These are phyloP conservation scores for Momotus momota DNA, from an alignment of 2,797 vertebrate genomes.

Conservation along the genomic window DNA sequence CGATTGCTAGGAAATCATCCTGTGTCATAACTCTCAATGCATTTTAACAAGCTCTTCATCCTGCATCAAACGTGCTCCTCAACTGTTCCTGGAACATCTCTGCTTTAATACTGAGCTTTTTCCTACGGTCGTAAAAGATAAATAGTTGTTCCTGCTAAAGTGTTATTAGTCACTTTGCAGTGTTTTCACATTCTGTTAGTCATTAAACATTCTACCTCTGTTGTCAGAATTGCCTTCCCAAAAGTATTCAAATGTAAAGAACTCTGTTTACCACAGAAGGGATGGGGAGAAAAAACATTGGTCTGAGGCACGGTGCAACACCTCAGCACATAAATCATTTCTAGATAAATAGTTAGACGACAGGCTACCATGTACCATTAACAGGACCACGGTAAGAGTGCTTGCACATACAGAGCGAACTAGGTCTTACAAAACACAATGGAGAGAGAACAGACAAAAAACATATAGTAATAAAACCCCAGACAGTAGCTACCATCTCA, in stretches of 20 bases:
- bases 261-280: background rate
- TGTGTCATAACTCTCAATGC: background rate
- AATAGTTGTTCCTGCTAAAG: background rate
- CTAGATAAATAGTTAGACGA: background rate
- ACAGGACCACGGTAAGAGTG: fast-evolving
- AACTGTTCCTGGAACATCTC: background rate
- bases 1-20: background rate
- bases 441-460: background rate
- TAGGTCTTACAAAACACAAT: background rate
- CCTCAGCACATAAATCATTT: background rate
- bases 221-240: background rate
- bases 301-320: background rate
- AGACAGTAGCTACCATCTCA: background rate
- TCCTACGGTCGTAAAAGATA: conserved; percentile 1
- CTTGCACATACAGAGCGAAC: background rate
- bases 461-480: background rate
- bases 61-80: background rate
- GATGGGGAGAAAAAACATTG: background rate
- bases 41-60: conserved; percentile 31
- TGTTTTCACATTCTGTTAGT: background rate
- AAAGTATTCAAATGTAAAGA: background rate
- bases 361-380: background rate
- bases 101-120: conserved; percentile 12
- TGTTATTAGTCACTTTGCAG: background rate
- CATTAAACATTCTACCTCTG: background rate